phyloP scores from a whole-genome alignment of 1,140 invertebrate genomes.

The Apis laboriosa region DNA sequence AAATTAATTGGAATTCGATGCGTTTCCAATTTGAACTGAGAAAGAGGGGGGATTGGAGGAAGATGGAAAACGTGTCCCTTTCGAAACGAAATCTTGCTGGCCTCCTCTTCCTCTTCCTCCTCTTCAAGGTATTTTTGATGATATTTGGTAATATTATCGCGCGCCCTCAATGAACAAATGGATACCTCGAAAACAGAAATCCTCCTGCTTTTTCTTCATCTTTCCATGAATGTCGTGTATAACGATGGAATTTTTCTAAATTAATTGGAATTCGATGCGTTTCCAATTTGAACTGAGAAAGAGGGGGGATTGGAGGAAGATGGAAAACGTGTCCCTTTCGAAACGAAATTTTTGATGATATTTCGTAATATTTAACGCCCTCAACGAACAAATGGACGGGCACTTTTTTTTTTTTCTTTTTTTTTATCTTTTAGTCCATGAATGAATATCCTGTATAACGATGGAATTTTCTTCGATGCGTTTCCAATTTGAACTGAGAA shows the following conservation, averaged over 20 bases:
- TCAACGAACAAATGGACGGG: background rate
- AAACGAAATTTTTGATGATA: background rate
- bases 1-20: too few species aligned
- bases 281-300: constrained; percentile 46
- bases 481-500: constrained; percentile 49
- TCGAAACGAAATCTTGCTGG: background rate
- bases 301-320: background rate
- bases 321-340: background rate
- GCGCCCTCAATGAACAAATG: background rate
- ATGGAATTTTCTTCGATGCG: constrained; percentile 18
- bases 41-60: background rate
- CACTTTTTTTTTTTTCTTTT: too few species aligned
- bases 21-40: constrained; percentile 46
- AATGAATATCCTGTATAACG: too few species aligned
- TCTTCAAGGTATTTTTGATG: background rate
- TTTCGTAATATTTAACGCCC: background rate
- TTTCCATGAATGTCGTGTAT: constrained; percentile 3
- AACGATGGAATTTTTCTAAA: background rate
- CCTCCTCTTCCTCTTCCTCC: too few species aligned
- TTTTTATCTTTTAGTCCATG: too few species aligned
- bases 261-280: constrained; percentile 45
- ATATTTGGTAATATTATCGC: background rate
- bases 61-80: constrained; percentile 3
- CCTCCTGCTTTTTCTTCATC: background rate
- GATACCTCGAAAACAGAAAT: too few species aligned